Evolutionary conservation across 1,140 invertebrate genomes (phyloP).

Genomic region (Dufourea novaeangliae): DNA sequence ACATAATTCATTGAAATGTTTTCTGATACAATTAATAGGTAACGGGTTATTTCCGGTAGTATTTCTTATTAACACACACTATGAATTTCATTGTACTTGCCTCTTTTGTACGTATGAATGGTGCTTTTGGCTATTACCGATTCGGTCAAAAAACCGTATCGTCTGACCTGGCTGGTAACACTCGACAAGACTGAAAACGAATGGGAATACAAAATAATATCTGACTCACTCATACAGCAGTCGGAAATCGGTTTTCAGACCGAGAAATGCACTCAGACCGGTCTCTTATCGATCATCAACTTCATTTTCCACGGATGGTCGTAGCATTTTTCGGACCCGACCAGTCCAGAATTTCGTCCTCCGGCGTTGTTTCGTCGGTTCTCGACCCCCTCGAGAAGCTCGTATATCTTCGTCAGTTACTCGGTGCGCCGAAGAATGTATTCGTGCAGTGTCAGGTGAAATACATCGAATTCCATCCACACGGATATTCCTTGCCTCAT

Average conservation of each 20-base stretch:
- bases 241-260: not conserved
- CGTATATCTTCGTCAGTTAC: constrained; percentile 4
- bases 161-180: too few relatives aligned
- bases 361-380: not conserved
- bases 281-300: constrained; percentile 6
- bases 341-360: not conserved
- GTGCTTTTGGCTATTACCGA: too few relatives aligned
- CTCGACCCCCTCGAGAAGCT: not conserved
- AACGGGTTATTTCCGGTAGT: too few relatives aligned
- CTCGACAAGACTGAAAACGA: too few relatives aligned
- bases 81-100: too few relatives aligned
- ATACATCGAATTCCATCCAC: not conserved
- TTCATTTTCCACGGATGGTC: not conserved
- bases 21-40: too few relatives aligned
- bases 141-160: too few relatives aligned
- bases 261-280: not conserved
- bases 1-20: too few relatives aligned
- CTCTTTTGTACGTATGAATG: too few relatives aligned
- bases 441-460: constrained; percentile 9
- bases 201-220: too few relatives aligned
- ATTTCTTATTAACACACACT: too few relatives aligned
- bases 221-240: too few relatives aligned
- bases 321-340: not conserved
- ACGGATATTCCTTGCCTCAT: not conserved
- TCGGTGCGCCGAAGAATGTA: not conserved